These are phyloP conservation scores for Eretmochelys imbricata DNA, from an alignment of 2,113 vertebrate genomes.

Conservation along the genomic window DNA sequence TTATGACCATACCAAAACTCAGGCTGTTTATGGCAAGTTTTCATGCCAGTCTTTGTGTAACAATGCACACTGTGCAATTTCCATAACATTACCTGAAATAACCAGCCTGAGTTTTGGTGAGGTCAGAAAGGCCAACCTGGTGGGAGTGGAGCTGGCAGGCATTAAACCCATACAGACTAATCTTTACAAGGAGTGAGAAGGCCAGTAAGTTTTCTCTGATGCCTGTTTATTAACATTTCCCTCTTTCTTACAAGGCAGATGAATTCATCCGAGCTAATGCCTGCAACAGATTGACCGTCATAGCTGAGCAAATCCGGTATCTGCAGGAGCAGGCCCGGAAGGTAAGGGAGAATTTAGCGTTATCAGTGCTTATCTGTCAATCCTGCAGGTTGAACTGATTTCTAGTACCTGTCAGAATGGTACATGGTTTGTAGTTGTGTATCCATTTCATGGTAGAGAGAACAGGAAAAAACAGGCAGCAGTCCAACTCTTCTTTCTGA, in stretches of 20 bases:
- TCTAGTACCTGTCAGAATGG: background rate
- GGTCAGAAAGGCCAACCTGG: background rate
- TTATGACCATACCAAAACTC: background rate
- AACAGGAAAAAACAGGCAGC: background rate
- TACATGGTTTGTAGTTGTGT: background rate
- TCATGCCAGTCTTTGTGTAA: background rate
- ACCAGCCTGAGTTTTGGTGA: background rate
- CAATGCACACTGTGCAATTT: background rate
- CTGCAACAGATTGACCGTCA: slow-evolving; percentile 89
- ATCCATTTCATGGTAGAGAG: background rate
- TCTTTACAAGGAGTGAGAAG: background rate
- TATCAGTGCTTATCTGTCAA: background rate
- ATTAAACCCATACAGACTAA: background rate
- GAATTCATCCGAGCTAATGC: slow-evolving; percentile 93
- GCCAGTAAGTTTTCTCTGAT: rapidly evolving
- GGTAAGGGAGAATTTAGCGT: slow-evolving; percentile 71
- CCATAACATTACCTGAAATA: background rate
- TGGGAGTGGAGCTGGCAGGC: background rate
- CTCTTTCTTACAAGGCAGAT: slow-evolving; percentile 84
- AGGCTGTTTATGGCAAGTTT: background rate
- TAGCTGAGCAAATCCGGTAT: slow-evolving; percentile 92
- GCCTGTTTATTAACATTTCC: rapidly evolving
- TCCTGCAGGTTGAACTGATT: background rate
- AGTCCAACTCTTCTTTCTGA: background rate
- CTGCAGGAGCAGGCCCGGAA: slow-evolving; percentile 93